Evolutionary conservation across 2,113 vertebrate genomes (phyloP).

Genomic region (Engystomops pustulosus): DNA sequence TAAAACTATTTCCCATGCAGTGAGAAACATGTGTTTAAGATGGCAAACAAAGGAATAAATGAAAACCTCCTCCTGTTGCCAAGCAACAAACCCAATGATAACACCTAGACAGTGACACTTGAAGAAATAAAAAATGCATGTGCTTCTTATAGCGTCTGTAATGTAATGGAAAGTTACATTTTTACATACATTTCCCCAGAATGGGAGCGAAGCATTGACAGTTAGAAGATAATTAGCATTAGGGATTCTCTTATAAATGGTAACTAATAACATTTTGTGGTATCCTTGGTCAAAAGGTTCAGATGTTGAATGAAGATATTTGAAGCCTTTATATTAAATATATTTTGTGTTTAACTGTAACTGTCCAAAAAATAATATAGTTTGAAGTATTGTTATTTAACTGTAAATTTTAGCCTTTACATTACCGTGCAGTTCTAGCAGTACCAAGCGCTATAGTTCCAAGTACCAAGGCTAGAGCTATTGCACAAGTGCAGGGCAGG

Average conservation of each 20-base stretch:
- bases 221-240: background rate
- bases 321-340: background rate
- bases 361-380: too few relatives aligned
- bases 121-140: conserved; percentile 27
- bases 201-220: background rate
- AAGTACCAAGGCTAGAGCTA: too few relatives aligned
- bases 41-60: conserved; percentile 22
- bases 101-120: conserved; percentile 34
- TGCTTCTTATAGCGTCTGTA: background rate
- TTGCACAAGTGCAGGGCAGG: too few relatives aligned
- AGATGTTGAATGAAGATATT: background rate
- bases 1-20: conserved; percentile 13
- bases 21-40: background rate
- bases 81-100: conserved; percentile 34
- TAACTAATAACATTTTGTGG: background rate
- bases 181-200: background rate
- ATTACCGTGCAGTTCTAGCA: too few relatives aligned
- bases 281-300: background rate
- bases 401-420: too few relatives aligned
- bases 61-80: conserved; percentile 16
- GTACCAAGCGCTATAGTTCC: too few relatives aligned
- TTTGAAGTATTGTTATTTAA: too few relatives aligned
- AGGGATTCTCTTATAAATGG: background rate
- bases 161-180: background rate
- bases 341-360: too few relatives aligned